phyloP scores from a whole-genome alignment of 2,797 vertebrate genomes.

The Oreochromis mossambicus region DNA sequence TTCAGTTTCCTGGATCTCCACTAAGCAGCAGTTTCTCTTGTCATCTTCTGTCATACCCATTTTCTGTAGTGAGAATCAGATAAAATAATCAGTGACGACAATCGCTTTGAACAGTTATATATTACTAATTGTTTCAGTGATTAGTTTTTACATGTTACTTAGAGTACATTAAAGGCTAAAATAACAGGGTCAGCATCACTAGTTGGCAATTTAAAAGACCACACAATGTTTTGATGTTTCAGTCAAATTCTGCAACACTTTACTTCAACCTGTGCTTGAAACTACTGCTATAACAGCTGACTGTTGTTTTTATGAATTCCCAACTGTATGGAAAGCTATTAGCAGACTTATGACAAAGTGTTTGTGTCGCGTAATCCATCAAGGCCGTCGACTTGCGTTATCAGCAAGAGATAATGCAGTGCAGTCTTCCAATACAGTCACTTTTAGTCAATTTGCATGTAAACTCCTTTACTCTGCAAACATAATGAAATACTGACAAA shows the following conservation, averaged over 20 bases:
- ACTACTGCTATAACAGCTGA: not conserved
- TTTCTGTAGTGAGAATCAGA: conserved; percentile 76
- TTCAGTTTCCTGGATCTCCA: conserved; percentile 97
- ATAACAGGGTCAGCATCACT: not conserved
- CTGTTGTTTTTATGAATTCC: not conserved
- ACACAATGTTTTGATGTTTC: not conserved
- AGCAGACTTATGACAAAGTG: not conserved
- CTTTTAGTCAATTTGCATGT: not conserved
- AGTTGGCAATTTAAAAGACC: not conserved
- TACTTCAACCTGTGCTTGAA: not conserved
- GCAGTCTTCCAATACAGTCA: not conserved
- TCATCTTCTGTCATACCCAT: conserved; percentile 98
- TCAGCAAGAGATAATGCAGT: not conserved
- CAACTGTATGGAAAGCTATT: not conserved
- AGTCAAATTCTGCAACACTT: not conserved
- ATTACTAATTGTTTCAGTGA: not conserved
- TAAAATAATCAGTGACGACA: not conserved
- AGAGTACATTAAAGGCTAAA: not conserved
- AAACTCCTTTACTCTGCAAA: not conserved
- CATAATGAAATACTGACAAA: not conserved
- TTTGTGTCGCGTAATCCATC: not conserved
- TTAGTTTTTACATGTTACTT: not conserved
- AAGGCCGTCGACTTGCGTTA: not conserved
- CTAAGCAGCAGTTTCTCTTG: conserved; percentile 94
- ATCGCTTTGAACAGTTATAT: not conserved